These are phyloP conservation scores for Bombus waltoni DNA, from an alignment of 1,140 invertebrate species.

Conservation along the genomic window DNA sequence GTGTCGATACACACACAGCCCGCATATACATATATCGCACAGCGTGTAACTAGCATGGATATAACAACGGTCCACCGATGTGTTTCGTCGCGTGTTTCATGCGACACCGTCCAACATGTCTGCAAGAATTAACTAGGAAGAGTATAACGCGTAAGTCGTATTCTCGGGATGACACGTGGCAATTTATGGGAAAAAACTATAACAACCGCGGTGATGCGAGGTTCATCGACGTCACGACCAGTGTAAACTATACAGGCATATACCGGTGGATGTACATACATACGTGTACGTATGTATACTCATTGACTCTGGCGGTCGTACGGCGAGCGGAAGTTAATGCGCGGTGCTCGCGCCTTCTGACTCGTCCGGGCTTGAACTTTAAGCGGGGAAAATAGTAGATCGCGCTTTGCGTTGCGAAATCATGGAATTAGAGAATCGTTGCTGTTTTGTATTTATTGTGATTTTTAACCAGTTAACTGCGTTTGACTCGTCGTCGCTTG, in stretches of 20 bases:
- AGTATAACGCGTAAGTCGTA: not conserved
- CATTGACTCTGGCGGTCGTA: not conserved
- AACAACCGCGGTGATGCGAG: not conserved
- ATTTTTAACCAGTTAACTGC: too few species aligned
- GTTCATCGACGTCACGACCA: constrained; percentile 1
- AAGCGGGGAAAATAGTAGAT: too few species aligned
- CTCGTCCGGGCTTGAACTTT: not conserved
- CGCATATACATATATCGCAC: not conserved
- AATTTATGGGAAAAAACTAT: constrained; percentile 7
- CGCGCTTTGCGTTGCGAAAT: too few species aligned
- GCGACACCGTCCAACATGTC: not conserved
- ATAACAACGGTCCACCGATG: not conserved
- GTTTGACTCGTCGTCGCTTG: too few species aligned
- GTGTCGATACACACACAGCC: not conserved
- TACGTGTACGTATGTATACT: not conserved
- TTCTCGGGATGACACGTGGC: not conserved
- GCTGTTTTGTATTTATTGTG: too few species aligned
- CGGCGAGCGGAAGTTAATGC: not conserved
- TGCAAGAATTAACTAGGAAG: not conserved
- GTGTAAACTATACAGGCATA: not conserved
- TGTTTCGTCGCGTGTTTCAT: constrained; percentile 19
- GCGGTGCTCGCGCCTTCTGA: not conserved
- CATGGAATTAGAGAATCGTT: too few species aligned
- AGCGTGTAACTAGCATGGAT: not conserved
- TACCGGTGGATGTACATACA: not conserved